Conservation (phyloP, 2,888 invertebrate species). For the Microplitis deprimator region DNA sequence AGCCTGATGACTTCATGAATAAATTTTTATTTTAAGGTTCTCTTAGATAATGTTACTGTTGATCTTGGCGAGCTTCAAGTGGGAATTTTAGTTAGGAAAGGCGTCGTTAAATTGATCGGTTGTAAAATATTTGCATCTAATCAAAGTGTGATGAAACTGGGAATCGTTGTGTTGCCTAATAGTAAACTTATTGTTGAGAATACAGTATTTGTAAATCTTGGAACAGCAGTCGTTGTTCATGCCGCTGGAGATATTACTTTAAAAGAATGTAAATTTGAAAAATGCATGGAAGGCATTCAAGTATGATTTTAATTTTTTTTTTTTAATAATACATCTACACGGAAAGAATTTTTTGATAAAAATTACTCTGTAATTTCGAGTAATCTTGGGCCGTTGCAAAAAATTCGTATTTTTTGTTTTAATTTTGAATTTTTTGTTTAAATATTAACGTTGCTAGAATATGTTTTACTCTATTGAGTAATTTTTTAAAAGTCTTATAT, state of each 20-base stretch:
- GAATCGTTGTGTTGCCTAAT: slow-evolving; percentile 73
- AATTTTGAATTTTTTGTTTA: no score
- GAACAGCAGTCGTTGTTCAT: slow-evolving; percentile 72
- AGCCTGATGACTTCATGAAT: not conserved
- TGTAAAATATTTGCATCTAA: slow-evolving; percentile 74
- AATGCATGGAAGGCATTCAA: slow-evolving; percentile 66
- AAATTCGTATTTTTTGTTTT: no score
- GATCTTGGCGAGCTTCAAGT: slow-evolving; percentile 73
- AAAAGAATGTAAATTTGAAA: slow-evolving; percentile 67
- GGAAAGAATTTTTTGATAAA: no score
- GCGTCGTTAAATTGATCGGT: slow-evolving; percentile 72
- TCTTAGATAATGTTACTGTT: slow-evolving; percentile 74
- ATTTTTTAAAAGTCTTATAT: no score
- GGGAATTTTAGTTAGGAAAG: slow-evolving; percentile 73
- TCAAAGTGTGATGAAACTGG: slow-evolving; percentile 73
- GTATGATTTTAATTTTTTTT: slow-evolving; percentile 56
- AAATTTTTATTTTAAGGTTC: slow-evolving; percentile 58
- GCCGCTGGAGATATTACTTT: slow-evolving; percentile 58
- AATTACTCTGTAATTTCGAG: no score
- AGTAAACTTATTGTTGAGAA: slow-evolving; percentile 70
- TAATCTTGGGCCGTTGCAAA: no score
- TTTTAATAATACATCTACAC: slow-evolving; percentile 20
- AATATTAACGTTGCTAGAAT: no score
- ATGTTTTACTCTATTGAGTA: no score
- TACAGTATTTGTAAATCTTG: slow-evolving; percentile 73